phyloP scores from a whole-genome alignment of 2,113 vertebrate genomes.

The Muscicapa adusta region DNA sequence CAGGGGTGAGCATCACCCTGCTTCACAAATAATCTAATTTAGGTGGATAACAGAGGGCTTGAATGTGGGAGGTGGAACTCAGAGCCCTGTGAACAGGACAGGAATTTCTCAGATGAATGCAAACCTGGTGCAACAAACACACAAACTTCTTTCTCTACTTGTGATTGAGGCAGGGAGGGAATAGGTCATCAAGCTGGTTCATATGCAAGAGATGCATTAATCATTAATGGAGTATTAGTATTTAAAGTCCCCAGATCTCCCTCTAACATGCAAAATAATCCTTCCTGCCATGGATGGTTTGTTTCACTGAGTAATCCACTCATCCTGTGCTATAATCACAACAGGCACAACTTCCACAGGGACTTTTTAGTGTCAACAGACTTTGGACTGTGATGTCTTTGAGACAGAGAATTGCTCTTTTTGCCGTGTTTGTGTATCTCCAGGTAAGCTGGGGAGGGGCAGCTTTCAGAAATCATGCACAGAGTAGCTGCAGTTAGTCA shows the following conservation, averaged over 20 bases:
- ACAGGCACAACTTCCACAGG: background rate
- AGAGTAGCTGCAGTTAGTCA: slow-evolving; percentile 2
- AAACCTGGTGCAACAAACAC: background rate
- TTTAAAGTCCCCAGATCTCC: background rate
- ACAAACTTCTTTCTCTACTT: background rate
- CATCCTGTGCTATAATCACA: background rate
- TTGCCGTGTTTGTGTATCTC: background rate
- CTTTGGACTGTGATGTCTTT: background rate
- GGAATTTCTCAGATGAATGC: background rate
- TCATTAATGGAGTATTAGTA: background rate
- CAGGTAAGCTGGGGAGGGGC: background rate
- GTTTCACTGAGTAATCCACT: background rate
- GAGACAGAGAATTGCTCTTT: background rate
- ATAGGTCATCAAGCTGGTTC: background rate
- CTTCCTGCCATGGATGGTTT: background rate
- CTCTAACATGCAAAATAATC: background rate
- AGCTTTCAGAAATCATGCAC: background rate
- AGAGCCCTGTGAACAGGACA: background rate
- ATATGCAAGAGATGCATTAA: background rate
- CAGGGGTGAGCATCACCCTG: background rate
- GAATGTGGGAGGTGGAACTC: background rate
- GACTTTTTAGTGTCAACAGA: slow-evolving; percentile 6
- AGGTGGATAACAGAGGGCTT: background rate
- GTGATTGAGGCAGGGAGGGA: background rate
- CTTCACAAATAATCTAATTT: slow-evolving; percentile 38